phyloP scores from a whole-genome alignment of 2,113 vertebrate genomes.

The Apeltes quadracus region DNA sequence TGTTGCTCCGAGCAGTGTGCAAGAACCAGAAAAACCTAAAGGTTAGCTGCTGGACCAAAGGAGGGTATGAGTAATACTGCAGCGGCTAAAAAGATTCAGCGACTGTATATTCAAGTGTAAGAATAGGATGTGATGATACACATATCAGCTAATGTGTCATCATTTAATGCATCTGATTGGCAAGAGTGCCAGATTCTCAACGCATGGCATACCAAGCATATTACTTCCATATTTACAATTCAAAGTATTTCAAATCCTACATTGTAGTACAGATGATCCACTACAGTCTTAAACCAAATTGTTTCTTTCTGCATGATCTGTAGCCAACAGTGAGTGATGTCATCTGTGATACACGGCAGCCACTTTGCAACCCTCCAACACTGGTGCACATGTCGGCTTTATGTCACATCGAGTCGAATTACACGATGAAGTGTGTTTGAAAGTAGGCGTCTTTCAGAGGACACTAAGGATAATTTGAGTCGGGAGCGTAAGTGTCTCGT shows the following conservation, averaged over 20 bases:
- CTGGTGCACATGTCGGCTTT: neutral
- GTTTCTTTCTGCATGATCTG: neutral
- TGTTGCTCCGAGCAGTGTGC: conserved; percentile 43
- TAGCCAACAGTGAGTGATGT: neutral
- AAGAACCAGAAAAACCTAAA: conserved; percentile 55
- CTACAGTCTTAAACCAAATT: neutral
- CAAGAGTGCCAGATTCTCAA: neutral
- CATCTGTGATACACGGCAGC: neutral
- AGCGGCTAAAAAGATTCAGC: conserved; percentile 5
- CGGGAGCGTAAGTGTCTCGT: neutral
- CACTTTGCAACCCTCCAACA: neutral
- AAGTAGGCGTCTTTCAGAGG: conserved; percentile 10
- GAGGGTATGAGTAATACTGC: conserved; percentile 18
- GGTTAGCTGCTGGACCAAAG: conserved; percentile 50
- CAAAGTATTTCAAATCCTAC: neutral
- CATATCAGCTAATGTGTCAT: neutral
- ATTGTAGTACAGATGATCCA: neutral
- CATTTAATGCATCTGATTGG: neutral
- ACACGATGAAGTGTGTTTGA: neutral
- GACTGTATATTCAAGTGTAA: neutral
- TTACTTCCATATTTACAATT: neutral
- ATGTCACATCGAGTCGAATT: conserved; percentile 19
- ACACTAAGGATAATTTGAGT: neutral
- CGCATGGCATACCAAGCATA: neutral
- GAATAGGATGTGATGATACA: neutral